Evolutionary conservation across 2,888 invertebrate species (phyloP).

Genomic region (Eupithecia inturbata): DNA sequence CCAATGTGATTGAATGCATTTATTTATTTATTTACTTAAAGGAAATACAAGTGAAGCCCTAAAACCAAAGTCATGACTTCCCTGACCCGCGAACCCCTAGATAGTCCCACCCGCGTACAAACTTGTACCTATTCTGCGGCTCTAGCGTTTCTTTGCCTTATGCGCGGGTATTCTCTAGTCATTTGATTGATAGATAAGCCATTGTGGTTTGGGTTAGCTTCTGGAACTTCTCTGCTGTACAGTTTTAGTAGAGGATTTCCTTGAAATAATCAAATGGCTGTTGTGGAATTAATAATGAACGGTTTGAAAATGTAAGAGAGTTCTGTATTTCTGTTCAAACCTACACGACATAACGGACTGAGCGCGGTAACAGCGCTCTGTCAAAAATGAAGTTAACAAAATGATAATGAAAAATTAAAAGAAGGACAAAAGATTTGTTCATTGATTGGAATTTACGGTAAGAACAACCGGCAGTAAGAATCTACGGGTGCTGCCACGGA

Average conservation of each 20-base stretch:
- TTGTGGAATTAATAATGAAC: neutral
- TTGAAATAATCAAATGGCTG: neutral
- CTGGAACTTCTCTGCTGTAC: neutral
- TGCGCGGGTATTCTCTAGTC: constrained; percentile 44
- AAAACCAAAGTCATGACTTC: neutral
- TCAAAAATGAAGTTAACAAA: too few relatives aligned
- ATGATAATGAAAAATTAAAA: too few relatives aligned
- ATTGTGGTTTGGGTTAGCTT: neutral
- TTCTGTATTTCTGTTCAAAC: neutral
- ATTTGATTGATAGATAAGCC: constrained; percentile 55
- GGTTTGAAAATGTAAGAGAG: neutral
- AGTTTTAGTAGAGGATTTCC: neutral
- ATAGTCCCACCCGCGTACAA: neutral
- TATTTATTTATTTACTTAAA: too few relatives aligned
- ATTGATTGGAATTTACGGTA: too few relatives aligned
- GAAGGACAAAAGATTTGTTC: too few relatives aligned
- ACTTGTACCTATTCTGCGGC: neutral
- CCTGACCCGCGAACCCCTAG: constrained; percentile 7
- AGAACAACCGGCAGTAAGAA: too few relatives aligned
- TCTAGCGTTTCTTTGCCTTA: constrained; percentile 25
- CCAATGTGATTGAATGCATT: neutral
- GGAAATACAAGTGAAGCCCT: neutral
- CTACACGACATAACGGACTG: too few relatives aligned
- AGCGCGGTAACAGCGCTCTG: too few relatives aligned
- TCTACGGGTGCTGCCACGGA: too few relatives aligned